Percentiles rank a stretch among this genome's conserved stretches.
phyloP scores from a whole-genome alignment of 2,797 vertebrate species.

The Parauchenoglanis ngamensis region DNA sequence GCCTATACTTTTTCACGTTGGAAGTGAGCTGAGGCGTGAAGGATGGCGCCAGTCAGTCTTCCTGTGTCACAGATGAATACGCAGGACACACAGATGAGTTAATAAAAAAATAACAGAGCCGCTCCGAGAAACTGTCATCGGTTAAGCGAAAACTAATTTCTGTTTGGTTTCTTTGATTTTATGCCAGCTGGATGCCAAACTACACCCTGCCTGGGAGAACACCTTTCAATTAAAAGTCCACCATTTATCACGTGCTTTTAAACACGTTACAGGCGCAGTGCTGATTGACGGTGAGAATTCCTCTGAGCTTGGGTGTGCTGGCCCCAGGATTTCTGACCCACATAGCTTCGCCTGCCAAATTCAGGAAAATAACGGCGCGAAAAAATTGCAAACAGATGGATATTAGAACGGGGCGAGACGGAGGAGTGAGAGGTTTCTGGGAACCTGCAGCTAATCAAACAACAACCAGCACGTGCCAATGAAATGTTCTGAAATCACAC shows the following conservation, averaged over 20 bases:
- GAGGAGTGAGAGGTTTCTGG: constrained; percentile 20
- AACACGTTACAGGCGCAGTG: too few species aligned
- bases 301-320: neutral
- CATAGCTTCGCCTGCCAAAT: constrained; percentile 26
- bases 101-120: neutral
- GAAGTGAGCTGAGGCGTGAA: neutral
- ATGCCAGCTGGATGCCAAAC: neutral
- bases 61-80: neutral
- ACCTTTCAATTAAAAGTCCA: neutral
- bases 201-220: neutral
- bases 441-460: neutral
- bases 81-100: neutral
- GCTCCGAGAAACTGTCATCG: neutral
- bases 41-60: neutral
- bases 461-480: neutral
- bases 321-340: constrained; percentile 34
- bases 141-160: neutral
- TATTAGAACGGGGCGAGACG: constrained; percentile 29
- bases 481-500: neutral
- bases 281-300: neutral
- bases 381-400: constrained; percentile 49
- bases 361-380: constrained; percentile 31
- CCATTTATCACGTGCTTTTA: neutral
- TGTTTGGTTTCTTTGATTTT: neutral
- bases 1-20: neutral